A percentile compares a stretch with the other conserved stretches of the same genome.
These are phyloP conservation scores for Parotocinclus haroldoi DNA, from an alignment of 2,797 vertebrate genomes.

Conservation along the genomic window DNA sequence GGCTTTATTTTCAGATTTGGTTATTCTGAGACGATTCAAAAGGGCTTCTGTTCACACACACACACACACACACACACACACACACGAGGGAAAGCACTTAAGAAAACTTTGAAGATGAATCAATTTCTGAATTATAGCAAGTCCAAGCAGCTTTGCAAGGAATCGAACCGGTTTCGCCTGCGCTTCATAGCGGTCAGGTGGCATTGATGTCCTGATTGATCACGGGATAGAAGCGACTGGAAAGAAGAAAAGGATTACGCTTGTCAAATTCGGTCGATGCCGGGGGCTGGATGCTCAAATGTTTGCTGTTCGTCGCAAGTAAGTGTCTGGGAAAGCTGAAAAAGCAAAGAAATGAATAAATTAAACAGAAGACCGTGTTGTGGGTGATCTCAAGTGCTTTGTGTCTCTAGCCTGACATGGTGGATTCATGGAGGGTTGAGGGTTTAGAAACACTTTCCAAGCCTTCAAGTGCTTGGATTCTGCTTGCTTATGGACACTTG, in stretches of 20 bases:
- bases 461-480: constrained; percentile 54
- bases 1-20: no score
- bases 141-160: constrained; percentile 76
- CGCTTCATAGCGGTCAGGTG: constrained; percentile 81
- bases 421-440: constrained; percentile 61
- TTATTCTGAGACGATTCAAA: no score
- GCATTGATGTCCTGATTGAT: constrained; percentile 90
- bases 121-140: constrained; percentile 89
- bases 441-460: constrained; percentile 69
- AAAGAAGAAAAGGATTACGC: constrained; percentile 84
- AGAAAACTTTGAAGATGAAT: constrained; percentile 86
- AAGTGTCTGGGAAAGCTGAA: constrained; percentile 78
- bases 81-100: constrained; percentile 69
- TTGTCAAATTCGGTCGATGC: constrained; percentile 85
- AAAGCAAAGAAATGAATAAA: constrained; percentile 56
- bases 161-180: constrained; percentile 82
- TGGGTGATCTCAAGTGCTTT: constrained; percentile 48
- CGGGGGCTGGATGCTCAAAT: constrained; percentile 73
- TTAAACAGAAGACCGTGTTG: constrained; percentile 38
- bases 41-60: constrained; percentile 61
- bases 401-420: constrained; percentile 63
- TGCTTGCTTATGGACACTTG: constrained; percentile 8
- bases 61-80: constrained; percentile 59
- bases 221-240: constrained; percentile 84
- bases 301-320: constrained; percentile 82